These are phyloP conservation scores for Helicoverpa assulta DNA, from an alignment of 2,888 invertebrate species.

Conservation along the genomic window DNA sequence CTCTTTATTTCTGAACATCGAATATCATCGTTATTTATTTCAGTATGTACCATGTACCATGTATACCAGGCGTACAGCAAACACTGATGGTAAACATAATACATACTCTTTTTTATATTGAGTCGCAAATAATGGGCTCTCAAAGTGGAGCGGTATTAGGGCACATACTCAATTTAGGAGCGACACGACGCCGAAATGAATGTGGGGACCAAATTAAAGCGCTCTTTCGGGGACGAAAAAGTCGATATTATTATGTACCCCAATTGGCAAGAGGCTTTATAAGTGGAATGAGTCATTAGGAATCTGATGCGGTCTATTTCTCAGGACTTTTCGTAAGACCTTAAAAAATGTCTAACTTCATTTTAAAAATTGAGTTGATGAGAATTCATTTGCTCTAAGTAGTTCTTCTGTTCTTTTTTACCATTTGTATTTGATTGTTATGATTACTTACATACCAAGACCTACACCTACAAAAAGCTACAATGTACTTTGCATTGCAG, in stretches of 20 bases:
- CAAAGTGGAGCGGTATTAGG: constrained; percentile 44
- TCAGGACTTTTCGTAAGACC: neutral
- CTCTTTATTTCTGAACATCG: too few species aligned
- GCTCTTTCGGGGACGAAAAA: constrained; percentile 39
- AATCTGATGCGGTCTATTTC: neutral
- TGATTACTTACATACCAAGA: too few species aligned
- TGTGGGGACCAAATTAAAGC: constrained; percentile 48
- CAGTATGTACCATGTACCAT: neutral
- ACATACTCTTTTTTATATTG: constrained; percentile 40
- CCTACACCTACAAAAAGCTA: too few species aligned
- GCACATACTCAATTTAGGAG: constrained; percentile 56
- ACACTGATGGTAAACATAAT: constrained; percentile 43
- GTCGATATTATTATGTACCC: constrained; percentile 31
- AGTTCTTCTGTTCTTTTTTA: too few species aligned
- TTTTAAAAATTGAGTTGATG: too few species aligned
- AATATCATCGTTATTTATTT: too few species aligned
- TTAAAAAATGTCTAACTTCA: too few species aligned
- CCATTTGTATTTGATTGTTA: too few species aligned
- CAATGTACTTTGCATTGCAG: too few species aligned
- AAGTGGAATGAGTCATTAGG: neutral
- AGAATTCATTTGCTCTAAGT: too few species aligned
- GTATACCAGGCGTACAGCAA: constrained; percentile 38
- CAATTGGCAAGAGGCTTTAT: constrained; percentile 27
- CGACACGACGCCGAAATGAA: constrained; percentile 46
- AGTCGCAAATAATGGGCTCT: constrained; percentile 47